Evolutionary conservation across 2,797 vertebrate species (phyloP), one percentile per base, ranked within the genome.

Genomic region (Lemur catta): DNA sequence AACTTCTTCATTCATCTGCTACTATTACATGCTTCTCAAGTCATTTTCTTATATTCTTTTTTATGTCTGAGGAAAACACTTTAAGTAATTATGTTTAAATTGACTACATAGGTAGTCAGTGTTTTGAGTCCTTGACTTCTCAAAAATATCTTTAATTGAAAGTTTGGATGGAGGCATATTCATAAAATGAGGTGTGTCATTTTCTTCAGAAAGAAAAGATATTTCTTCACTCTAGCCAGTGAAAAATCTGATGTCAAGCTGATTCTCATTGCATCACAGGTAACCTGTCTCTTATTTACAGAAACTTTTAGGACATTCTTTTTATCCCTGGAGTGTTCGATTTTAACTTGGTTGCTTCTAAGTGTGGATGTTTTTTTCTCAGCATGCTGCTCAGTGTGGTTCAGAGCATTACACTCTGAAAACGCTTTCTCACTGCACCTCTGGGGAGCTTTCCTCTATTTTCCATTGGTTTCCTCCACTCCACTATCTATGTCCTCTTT

Each of bases 81-180:
- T 65, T 18, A 87, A 75, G n/a, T n/a, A 71, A 86, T 90, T 78
- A 48, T 55, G 33, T 79, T 91, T 57, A 74, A 72, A 79, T 50
- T 46, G 50, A 48, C 50, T 84, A 67, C 65, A 30, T 6, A 6
- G 33, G 46, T 74, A 71, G 35, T 61, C 74, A 84, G 84, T 79
- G 91, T 72, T 50, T 61, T 59, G 10, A 94, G 59, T 79, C 20
- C 22, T 61, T 90, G 33, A 84, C 52, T 96, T 88, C 72, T 88
- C 55, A 72, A 76, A 89, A 93, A 61, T 59, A 57, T 67, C 15
- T 91, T 81, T 89, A 55, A 93, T 24, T 76, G 63, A 61, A 94
- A 93, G 81, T 61, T 69, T 74, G 7, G 12, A 30, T 72, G 9
- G 50, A 12, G n/a, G 22, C n/a, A 46, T 59, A 61, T 43, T 82